A percentile compares a stretch with the other conserved stretches of the same genome.
These are phyloP conservation scores for Sphaerodactylus townsendi DNA, from an alignment of 2,113 vertebrate species.

Conservation along the genomic window DNA sequence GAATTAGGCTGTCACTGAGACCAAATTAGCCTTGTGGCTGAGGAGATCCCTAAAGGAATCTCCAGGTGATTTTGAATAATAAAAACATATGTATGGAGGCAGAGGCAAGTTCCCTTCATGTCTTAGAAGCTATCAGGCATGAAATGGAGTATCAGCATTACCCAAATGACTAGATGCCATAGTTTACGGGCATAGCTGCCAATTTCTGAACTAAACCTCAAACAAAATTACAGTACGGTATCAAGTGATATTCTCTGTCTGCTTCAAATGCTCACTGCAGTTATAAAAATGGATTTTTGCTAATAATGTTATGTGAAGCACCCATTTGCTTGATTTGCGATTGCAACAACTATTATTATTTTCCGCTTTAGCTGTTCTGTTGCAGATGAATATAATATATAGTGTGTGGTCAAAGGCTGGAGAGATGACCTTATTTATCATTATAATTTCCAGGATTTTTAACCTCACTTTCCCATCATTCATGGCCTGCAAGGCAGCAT, in stretches of 20 bases:
- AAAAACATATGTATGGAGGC: conserved; percentile 10
- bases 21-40: conserved; percentile 41
- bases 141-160: conserved; percentile 49
- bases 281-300: conserved; percentile 58
- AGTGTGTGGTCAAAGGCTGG: not conserved
- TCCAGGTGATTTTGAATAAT: not conserved
- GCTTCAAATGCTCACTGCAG: conserved; percentile 58
- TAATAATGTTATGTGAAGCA: conserved; percentile 61
- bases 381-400: conserved; percentile 14
- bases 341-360: conserved; percentile 59
- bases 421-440: too few species aligned
- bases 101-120: conserved; percentile 28
- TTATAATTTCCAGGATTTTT: too few species aligned
- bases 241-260: conserved; percentile 54
- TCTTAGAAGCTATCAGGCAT: conserved; percentile 27
- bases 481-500: too few species aligned
- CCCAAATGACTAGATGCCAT: conserved; percentile 19
- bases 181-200: conserved; percentile 52
- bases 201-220: conserved; percentile 67
- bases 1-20: conserved; percentile 9
- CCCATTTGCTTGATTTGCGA: conserved; percentile 68
- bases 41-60: conserved; percentile 24
- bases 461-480: too few species aligned
- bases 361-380: conserved; percentile 49
- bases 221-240: conserved; percentile 60